Evolutionary conservation across 1,140 invertebrate genomes (phyloP), one percentile per base, ranked within the genome.

Genomic region (Drosophila gunungcola): DNA sequence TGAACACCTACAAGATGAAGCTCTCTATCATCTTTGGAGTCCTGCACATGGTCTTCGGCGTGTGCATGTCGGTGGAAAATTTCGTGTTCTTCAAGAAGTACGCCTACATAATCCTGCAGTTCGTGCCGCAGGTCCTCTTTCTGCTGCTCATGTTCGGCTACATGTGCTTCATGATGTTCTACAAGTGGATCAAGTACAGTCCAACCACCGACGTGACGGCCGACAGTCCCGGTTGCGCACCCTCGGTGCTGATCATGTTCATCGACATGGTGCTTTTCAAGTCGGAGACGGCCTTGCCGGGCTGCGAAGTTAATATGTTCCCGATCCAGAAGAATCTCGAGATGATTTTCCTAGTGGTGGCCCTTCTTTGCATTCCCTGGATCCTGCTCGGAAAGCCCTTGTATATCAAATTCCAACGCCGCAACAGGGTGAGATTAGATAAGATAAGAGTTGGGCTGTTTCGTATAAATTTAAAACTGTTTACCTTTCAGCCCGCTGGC

Each of bases 1-100:
- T 98, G n/a, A 99, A 99, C 93, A 98, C 98, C 0, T 98, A 97
- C 93, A 99, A 99, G 94, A 99, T 99, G 98, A 99, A 99, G 92
- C 93, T 98, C 21, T 99, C 98, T 10, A 97, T 99, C 60, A 98
- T 99, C 74, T 95, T 99, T 83, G 98, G 98, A 36, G 97, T 99
- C 2, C 90, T 95, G 64, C 98, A 99, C 92, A 99, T 99, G 98
- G 94, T 98, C 53, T 99, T 99, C 92, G 98, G 98, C 49, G 96
- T 99, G 1, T 94, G 95, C 68, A 94, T 99, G 74, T 97, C 96
- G 82, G 94, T 98, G 46, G 94, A 97, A 64, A 99, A 99, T 93
- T 97, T 98, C 93, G 93, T 96, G 95, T 98, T 95, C 93, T 98
- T 97, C 93, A 95, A 95, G 74, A 95, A 95, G 78, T 94, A 94